phyloP scores from a whole-genome alignment of 2,113 vertebrate species.

The Eidolon helvum region DNA sequence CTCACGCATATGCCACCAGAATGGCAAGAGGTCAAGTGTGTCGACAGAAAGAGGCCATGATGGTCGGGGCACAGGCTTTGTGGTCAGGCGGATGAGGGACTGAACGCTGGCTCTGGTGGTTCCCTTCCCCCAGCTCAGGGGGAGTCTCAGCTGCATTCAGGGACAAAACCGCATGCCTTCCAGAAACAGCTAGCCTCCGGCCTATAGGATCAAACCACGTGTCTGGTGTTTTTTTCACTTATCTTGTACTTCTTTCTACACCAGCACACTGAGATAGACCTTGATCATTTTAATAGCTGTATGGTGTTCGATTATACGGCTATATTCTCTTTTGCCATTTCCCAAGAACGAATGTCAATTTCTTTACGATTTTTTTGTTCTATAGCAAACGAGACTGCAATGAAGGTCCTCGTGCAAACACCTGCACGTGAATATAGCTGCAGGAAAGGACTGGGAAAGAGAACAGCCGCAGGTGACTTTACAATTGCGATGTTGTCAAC shows the following conservation, averaged over 20 bases:
- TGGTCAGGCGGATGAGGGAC: not conserved
- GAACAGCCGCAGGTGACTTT: not conserved
- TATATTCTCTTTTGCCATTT: not conserved
- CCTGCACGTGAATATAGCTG: not conserved
- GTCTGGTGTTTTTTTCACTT: not conserved
- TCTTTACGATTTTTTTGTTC: not conserved
- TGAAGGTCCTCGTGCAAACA: not conserved
- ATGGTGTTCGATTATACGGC: fast-evolving
- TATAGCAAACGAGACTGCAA: not conserved
- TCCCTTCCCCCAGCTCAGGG: not conserved
- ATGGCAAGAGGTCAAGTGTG: not conserved
- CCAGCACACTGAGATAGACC: not conserved
- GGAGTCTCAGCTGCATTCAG: not conserved
- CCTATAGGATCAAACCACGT: not conserved
- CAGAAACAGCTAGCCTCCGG: not conserved
- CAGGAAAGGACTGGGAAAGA: not conserved
- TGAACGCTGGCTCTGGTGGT: not conserved
- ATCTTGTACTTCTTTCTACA: not conserved
- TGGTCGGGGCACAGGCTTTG: not conserved
- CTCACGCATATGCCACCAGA: not conserved
- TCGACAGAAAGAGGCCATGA: not conserved
- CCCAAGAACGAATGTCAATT: not conserved
- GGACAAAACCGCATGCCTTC: not conserved
- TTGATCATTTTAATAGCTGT: not conserved
- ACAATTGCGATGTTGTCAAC: not conserved